A percentile compares a stretch with the other conserved stretches of the same genome.
Conservation (phyloP, 64 coral and sea anemone genomes). For the Acropora yongei region DNA sequence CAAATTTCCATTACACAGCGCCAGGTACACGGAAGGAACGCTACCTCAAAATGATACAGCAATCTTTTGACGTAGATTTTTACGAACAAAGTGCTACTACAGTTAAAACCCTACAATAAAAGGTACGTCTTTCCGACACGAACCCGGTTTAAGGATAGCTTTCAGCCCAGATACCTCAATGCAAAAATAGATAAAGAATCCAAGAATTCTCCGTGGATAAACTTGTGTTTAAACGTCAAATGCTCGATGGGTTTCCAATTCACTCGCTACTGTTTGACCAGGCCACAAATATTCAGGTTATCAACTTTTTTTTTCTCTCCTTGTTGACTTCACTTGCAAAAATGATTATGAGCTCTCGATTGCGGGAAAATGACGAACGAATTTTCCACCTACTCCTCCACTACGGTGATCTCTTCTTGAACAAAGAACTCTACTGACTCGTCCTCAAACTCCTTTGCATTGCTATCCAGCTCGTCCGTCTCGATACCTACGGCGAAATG, state of each 20-base stretch:
- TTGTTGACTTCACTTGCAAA: conserved; percentile 19
- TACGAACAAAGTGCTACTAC: background rate
- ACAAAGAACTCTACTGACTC: conserved; percentile 99
- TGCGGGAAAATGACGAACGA: conserved; percentile 60
- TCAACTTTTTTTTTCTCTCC: background rate
- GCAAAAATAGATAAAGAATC: no score
- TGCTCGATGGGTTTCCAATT: background rate
- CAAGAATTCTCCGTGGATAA: background rate
- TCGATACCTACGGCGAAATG: conserved; percentile 67
- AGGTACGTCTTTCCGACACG: background rate
- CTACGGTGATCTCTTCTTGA: conserved; percentile 91
- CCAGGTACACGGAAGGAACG: conserved; percentile 24
- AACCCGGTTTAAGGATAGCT: background rate
- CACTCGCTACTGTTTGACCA: background rate
- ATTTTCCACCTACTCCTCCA: conserved; percentile 72
- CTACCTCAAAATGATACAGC: background rate
- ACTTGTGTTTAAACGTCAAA: background rate
- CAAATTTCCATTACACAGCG: conserved; percentile 12
- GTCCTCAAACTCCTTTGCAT: conserved; percentile 94
- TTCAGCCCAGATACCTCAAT: no score
- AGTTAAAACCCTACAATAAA: conserved; percentile 4
- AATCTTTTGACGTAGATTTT: conserved; percentile 1
- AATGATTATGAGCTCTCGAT: background rate
- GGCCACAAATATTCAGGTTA: conserved; percentile 14
- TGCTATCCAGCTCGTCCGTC: conserved; percentile 84